Evolutionary conservation across 2,888 invertebrate genomes (phyloP).

Genomic region (Scelioninae gen. 1): DNA sequence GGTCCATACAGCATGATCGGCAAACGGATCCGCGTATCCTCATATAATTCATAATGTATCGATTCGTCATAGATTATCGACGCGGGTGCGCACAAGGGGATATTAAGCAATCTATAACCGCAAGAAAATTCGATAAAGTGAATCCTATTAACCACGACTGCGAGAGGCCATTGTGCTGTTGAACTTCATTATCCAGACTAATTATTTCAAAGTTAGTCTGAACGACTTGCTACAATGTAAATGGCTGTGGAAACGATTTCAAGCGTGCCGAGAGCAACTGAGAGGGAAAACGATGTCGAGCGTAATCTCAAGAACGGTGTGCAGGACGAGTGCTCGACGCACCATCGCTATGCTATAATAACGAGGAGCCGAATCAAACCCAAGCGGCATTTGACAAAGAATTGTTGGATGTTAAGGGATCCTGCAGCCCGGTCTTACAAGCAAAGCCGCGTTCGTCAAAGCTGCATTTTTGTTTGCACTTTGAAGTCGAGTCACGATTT

Average conservation of each 20-base stretch:
- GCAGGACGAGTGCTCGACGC: slow-evolving; percentile 70
- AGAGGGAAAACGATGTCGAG: slow-evolving; percentile 63
- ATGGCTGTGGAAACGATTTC: slow-evolving; percentile 79
- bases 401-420: slow-evolving; percentile 46
- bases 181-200: slow-evolving; percentile 82
- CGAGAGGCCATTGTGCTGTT: slow-evolving; percentile 78
- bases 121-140: slow-evolving; percentile 75
- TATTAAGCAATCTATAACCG: slow-evolving; percentile 79
- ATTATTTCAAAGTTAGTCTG: slow-evolving; percentile 83
- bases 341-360: slow-evolving; percentile 80
- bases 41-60: slow-evolving; percentile 45
- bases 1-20: slow-evolving; percentile 1
- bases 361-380: slow-evolving; percentile 72
- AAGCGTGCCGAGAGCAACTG: slow-evolving; percentile 58
- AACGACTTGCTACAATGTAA: slow-evolving; percentile 81
- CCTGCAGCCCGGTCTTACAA: slow-evolving; percentile 17
- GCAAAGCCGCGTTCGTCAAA: slow-evolving; percentile 32
- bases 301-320: slow-evolving; percentile 74
- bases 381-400: slow-evolving; percentile 51
- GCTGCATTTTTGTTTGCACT: slow-evolving; percentile 41
- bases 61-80: slow-evolving; percentile 50
- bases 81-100: slow-evolving; percentile 69
- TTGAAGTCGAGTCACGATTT: slow-evolving; percentile 31
- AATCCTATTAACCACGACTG: slow-evolving; percentile 78
- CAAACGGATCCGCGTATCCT: background rate